phyloP scores from a whole-genome alignment of 2,113 vertebrate species.

The Columbina picui region DNA sequence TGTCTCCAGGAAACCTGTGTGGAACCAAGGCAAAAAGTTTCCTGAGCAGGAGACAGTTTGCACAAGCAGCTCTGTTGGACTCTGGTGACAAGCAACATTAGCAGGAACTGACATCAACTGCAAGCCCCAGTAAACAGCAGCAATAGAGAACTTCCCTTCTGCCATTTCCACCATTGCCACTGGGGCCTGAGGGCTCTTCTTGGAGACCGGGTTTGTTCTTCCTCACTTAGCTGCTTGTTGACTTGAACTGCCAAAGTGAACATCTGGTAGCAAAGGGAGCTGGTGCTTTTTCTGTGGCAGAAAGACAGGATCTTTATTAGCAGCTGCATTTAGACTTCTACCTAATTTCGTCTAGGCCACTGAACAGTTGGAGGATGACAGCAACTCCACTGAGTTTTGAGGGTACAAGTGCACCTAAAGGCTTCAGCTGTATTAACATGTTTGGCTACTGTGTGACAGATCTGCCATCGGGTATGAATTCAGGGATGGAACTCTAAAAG shows the following conservation, averaged over 20 bases:
- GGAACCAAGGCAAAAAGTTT: neutral
- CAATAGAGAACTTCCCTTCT: neutral
- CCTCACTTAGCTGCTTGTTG: constrained; percentile 7
- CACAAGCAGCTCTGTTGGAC: neutral
- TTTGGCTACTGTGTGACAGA: constrained; percentile 59
- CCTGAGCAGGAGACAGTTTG: neutral
- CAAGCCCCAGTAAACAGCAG: neutral
- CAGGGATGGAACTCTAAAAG: constrained; percentile 61
- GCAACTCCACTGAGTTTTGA: constrained; percentile 54
- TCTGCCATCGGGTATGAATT: constrained; percentile 57
- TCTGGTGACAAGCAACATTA: neutral
- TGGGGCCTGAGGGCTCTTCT: neutral
- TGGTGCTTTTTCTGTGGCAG: neutral
- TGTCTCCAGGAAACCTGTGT: neutral
- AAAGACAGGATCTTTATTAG: constrained; percentile 34
- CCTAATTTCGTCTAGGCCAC: constrained; percentile 56
- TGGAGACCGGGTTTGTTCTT: neutral
- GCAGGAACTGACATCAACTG: neutral
- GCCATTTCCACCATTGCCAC: neutral
- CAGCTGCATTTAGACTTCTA: constrained; percentile 15
- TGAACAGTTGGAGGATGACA: constrained; percentile 64
- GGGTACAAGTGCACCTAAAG: constrained; percentile 59
- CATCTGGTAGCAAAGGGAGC: constrained; percentile 13
- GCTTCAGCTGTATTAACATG: constrained; percentile 66
- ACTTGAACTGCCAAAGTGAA: neutral